These are phyloP conservation scores for chimpanzee (Pan troglodytes) DNA, from an alignment of 2,113 vertebrate genomes.

Conservation along the genomic window NHGRI_mPanTro3-v2.1_pri NC_072403.2:15431501-15432000, in stretches of 20 bases:
- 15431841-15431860: not conserved
- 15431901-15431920: slow-evolving; percentile 61
- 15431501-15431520: not conserved
- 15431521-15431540: not conserved
- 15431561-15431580: not conserved
- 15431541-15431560: not conserved
- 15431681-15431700: slow-evolving; percentile 42
- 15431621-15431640: not conserved
- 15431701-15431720: not conserved
- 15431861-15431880: not conserved
- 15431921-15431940: slow-evolving; percentile 26
- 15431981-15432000: slow-evolving; percentile 32
- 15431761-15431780: not conserved
- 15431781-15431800: not conserved
- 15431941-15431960: slow-evolving; percentile 24
- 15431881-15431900: not conserved
- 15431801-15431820: not conserved
- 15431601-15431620: not conserved
- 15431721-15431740: not conserved
- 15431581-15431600: not conserved
- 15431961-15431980: not conserved
- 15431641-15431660: not conserved
- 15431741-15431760: not conserved
- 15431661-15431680: not conserved
- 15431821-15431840: not conserved